Conservation (phyloP, 2,113 vertebrate species). For the Elgaria multicarinata region DNA sequence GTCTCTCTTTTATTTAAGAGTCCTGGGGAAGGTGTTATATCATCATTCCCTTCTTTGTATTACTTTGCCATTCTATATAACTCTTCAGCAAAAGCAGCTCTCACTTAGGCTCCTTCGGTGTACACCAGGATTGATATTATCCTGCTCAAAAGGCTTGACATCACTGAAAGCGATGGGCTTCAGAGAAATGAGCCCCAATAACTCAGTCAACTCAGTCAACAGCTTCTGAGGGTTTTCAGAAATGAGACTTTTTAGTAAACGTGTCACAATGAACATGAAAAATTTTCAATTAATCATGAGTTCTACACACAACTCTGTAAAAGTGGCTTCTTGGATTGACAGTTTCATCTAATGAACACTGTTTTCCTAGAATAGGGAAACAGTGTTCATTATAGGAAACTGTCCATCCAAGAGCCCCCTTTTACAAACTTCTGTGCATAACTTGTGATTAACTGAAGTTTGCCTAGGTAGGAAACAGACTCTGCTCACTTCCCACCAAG, state of each 20-base stretch:
- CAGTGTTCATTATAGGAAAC: no score
- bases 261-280: not conserved
- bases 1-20: constrained; percentile 27
- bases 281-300: not conserved
- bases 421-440: not conserved
- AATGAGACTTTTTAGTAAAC: not conserved
- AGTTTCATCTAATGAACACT: not conserved
- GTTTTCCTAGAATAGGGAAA: not conserved
- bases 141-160: not conserved
- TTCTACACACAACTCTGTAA: not conserved
- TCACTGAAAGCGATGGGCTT: not conserved
- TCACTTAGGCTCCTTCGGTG: not conserved
- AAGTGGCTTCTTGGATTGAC: not conserved
- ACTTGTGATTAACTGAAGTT: no score
- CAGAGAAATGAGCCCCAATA: not conserved
- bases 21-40: constrained; percentile 10
- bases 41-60: constrained; percentile 1
- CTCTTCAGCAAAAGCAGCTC: not conserved
- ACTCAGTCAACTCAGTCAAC: constrained; percentile 2
- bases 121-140: constrained; percentile 24
- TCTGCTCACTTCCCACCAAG: no score
- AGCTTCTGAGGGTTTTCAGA: not conserved
- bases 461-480: no score
- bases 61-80: not conserved
- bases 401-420: not conserved